Percentiles rank a stretch among this genome's conserved stretches.
Conservation (phyloP, 2,888 invertebrate species). For the Sussaba pulchella region DNA sequence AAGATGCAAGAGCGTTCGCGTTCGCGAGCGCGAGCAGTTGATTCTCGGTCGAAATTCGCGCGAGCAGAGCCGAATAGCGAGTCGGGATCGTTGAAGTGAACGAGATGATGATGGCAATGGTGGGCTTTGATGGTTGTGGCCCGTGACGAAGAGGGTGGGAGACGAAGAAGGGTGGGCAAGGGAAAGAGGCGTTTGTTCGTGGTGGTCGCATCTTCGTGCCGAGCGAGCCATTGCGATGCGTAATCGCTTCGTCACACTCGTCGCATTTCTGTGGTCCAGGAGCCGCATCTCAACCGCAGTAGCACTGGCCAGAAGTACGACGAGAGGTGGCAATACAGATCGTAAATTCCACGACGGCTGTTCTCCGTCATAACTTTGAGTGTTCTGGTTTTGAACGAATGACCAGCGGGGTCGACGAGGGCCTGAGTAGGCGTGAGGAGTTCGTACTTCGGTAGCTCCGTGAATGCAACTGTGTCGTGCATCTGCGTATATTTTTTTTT, state of each 20-base stretch:
- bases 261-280: constrained; percentile 58
- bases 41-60: constrained; percentile 36
- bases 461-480: background rate
- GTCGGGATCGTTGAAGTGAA: constrained; percentile 10
- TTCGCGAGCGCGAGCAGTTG: constrained; percentile 10
- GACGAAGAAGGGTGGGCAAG: background rate
- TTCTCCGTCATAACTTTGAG: constrained; percentile 30
- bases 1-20: background rate
- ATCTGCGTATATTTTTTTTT: background rate
- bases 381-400: background rate
- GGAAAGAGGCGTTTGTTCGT: background rate
- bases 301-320: constrained; percentile 4
- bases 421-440: constrained; percentile 23
- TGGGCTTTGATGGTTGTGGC: constrained; percentile 7
- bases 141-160: background rate
- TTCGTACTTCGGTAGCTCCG: background rate
- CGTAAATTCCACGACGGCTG: constrained; percentile 57
- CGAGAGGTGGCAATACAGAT: constrained; percentile 51
- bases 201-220: constrained; percentile 21
- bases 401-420: constrained; percentile 11
- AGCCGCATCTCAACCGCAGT: background rate
- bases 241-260: constrained; percentile 77
- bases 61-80: background rate
- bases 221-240: constrained; percentile 53
- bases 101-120: constrained; percentile 14